Base-by-base conservation (phyloP, 2,888 invertebrate species). In the Aphodius granarius region DNA sequence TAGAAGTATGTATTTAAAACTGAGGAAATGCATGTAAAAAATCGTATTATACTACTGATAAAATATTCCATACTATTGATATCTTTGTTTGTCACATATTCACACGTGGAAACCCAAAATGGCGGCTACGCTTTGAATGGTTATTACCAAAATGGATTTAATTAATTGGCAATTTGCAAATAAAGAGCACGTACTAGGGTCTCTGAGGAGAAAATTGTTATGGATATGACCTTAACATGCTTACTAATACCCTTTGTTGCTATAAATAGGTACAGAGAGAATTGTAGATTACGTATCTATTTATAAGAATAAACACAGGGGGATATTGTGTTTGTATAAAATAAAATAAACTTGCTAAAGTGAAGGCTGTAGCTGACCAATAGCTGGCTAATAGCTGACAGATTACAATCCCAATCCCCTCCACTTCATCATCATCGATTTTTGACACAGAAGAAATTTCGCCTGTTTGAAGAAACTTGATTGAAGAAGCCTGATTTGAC, bases 231-330 rank as follows among this genome's bases (percentile, higher is more conserved):
- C 68, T 68, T 68, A 68, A 68, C 19, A 18, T 19, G 68, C 15
- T 68, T 68, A 68, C 68, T 68, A 68, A n/a, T 68, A 21, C 68
- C 18, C 21, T n/a, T 21, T 21, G 68, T 13, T 43, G 16, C 68
- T 68, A 68, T 68, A 68, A 18, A 68, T 68, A 68, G 68, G n/a
- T 68, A n/a, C 15, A 43, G 43, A 43, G 43, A 43, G 43, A 43
- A 43, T 6, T 43, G 43, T 43, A 9, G 43, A 43, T 43, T 43
- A 43, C 43, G 43, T 43, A 43, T 43, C 43, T 43, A 43, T 43
- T 43, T 43, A 43, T 43, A 43, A 43, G 9, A 43, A 43, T 43
- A 43, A 43, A 43, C 43, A 43, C 4, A 43, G 9, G 43, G 9
- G 43, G 43, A 43, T 13, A 43, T 43, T 43, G 43, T 43, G 4